A percentile compares a stretch with the other conserved stretches of the same genome.
Evolutionary conservation across 1,140 invertebrate species (phyloP).

Genomic region (Phymorhynchus buccinoides): DNA sequence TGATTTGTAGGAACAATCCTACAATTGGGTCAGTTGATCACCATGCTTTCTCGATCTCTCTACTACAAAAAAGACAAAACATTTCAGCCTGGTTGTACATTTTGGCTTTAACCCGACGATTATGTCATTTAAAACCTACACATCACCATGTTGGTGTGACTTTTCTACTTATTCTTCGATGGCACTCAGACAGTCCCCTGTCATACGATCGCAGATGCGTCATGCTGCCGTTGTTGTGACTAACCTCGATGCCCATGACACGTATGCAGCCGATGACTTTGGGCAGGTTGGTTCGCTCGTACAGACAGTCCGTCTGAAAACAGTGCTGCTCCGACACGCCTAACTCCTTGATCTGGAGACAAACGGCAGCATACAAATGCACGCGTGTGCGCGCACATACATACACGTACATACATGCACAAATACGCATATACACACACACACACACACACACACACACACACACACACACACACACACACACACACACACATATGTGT

Average conservation of each 20-base stretch:
- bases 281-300: conserved; percentile 63
- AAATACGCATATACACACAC: not conserved
- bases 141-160: too few relatives aligned
- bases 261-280: conserved; percentile 63
- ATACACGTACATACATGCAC: not conserved
- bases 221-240: not conserved
- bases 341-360: conserved; percentile 53
- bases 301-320: conserved; percentile 66
- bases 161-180: too few relatives aligned
- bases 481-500: not conserved
- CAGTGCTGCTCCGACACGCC: conserved; percentile 57
- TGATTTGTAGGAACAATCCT: too few relatives aligned
- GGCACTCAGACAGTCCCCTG: too few relatives aligned
- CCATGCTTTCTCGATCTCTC: too few relatives aligned
- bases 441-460: not conserved
- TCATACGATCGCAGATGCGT: too few relatives aligned
- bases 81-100: too few relatives aligned
- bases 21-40: too few relatives aligned
- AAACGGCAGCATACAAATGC: too few relatives aligned
- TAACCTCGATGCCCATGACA: conserved; percentile 65
- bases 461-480: not conserved
- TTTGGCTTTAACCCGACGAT: too few relatives aligned
- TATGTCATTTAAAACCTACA: too few relatives aligned
- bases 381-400: not conserved
- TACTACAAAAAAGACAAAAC: too few relatives aligned